phyloP scores from a whole-genome alignment of 2,113 vertebrate species.

The Tichodroma muraria region DNA sequence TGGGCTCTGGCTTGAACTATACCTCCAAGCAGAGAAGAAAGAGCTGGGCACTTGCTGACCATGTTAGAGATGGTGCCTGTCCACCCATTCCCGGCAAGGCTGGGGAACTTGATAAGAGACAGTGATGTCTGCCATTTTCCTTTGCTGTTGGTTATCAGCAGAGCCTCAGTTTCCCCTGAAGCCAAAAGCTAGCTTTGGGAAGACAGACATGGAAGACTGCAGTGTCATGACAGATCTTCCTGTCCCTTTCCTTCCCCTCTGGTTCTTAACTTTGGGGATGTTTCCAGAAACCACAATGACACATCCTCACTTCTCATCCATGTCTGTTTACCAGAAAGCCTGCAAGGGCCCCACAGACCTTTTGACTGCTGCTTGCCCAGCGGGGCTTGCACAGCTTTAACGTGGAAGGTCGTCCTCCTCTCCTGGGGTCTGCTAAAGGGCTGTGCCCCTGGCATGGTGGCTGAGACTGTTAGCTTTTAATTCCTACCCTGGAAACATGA shows the following conservation, averaged over 20 bases:
- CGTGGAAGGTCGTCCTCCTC: background rate
- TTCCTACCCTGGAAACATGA: background rate
- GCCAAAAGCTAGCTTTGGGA: background rate
- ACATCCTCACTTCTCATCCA: background rate
- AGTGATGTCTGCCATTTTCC: background rate
- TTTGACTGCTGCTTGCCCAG: background rate
- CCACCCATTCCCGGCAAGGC: background rate
- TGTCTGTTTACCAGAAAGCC: background rate
- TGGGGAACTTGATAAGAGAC: background rate
- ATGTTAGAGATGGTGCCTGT: background rate
- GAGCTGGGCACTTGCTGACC: background rate
- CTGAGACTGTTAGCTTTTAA: background rate
- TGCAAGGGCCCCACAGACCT: background rate
- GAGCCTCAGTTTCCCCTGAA: background rate
- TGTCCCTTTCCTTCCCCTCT: background rate
- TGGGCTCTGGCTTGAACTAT: background rate
- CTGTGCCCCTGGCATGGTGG: too few species aligned
- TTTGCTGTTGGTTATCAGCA: background rate
- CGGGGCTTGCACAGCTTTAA: background rate
- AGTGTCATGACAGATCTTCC: background rate
- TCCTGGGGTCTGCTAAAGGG: background rate
- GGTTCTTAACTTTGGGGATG: background rate
- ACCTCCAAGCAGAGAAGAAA: background rate
- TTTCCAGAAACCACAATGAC: background rate
- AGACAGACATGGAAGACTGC: background rate